Evolutionary conservation across 2,888 invertebrate species (phyloP), one percentile per base, ranked within the genome.

Genomic region (Arrhopalites spinosus): DNA sequence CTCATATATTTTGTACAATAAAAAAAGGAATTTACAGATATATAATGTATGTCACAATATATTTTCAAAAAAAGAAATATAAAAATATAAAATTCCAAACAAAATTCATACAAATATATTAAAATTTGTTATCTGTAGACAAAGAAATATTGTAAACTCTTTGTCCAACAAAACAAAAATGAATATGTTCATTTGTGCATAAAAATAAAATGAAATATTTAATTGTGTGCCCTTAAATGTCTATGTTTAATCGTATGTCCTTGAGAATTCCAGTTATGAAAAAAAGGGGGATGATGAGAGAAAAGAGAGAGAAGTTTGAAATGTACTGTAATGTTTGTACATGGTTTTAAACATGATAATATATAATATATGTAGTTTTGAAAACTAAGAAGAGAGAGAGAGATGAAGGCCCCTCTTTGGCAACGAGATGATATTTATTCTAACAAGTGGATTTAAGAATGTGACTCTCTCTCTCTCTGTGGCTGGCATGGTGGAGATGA

Each of bases 231-330:
- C 36, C 36, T 36, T 36, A 36, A 36, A 36, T 36, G 36, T 36
- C 36, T 3, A 36, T 11, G 36, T 36, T 36, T 53, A 70, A 59
- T 50, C 43, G 29, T 11, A 7, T 56, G 70, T 36, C 59, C 70
- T 70, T 70, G 70, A 70, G 36, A 70, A 70, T 68, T 50, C 50
- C 50, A 50, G 50, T 20, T 43, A 15, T 15, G 23, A 20, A 45
- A 13, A 17, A 25, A 53, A 27, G 53, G 47, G 53, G 69, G 69
- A 17, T 25, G 15, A 53, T 25, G n/a, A 66, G 15, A 66, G 15
- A 2, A 30, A 47, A 25, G 7, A 47, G 17, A 20, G 3, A 25
- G 25, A 30, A 25, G 23, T 20, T n/a, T 20, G 1, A 2, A 2
- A n/a, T 2, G 47, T 47, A 47, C 2, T 45, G 45, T 45, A 45